Percentiles rank a stretch among this genome's conserved stretches.
These are phyloP conservation scores for Hetaerina titia DNA, from an alignment of 2,888 invertebrate species.

Conservation along the genomic window DNA sequence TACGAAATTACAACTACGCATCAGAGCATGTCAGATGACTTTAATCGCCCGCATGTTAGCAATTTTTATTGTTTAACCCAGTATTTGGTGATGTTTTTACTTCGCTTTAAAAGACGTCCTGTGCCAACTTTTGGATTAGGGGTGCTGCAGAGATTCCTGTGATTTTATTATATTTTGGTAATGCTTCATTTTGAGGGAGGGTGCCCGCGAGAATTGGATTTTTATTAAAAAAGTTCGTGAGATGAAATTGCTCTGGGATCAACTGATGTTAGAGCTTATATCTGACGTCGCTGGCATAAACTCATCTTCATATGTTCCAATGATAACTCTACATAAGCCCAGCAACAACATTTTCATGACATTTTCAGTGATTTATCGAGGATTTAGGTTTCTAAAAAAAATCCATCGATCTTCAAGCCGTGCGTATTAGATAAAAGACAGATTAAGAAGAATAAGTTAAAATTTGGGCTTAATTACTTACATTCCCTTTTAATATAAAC, in stretches of 20 bases:
- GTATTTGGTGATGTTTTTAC: neutral
- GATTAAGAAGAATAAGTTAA: neutral
- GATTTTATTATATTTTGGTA: neutral
- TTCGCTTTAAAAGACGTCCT: neutral
- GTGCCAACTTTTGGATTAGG: neutral
- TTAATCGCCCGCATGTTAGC: neutral
- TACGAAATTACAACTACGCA: neutral
- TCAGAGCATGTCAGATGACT: neutral
- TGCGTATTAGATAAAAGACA: neutral
- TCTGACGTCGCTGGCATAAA: neutral
- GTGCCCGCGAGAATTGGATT: neutral
- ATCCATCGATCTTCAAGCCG: neutral
- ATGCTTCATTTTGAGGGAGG: neutral
- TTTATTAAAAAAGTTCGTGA: constrained; percentile 12
- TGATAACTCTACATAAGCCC: neutral
- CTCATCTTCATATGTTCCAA: neutral
- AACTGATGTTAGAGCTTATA: neutral
- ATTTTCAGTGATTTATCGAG: neutral
- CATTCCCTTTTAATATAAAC: too few relatives aligned
- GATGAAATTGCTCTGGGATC: neutral
- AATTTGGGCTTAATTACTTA: too few relatives aligned
- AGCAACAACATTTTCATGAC: neutral
- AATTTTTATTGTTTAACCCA: neutral
- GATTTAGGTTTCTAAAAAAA: neutral
- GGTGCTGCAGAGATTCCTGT: neutral